Evolutionary conservation across 2,888 invertebrate genomes (phyloP), one percentile per base, ranked within the genome.

Genomic region (Miltochrista miniata): DNA sequence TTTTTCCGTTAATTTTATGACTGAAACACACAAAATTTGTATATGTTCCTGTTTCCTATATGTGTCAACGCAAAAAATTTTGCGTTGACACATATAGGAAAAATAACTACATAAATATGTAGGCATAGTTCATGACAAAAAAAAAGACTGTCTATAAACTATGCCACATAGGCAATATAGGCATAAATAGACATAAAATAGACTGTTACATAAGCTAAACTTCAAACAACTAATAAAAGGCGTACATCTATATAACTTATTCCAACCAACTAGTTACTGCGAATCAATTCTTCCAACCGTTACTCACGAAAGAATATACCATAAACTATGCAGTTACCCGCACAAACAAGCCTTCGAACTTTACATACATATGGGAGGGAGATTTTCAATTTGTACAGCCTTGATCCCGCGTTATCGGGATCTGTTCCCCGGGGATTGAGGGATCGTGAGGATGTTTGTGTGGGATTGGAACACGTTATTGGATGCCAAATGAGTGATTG

Each of bases 321-420:
- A 45, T 44, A 44, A 50, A 46, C n/a, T 8, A 35, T 13, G 18
- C 36, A 54, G 46, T 43, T 48, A 48, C 48, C 43, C 51, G 33
- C 24, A 40, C 63, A 59, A 59, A 65, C 61, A 63, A 48, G 46
- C 51, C 40, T 39, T 39, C 37, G 33, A 40, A 48, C 58, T 66
- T 69, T 59, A 66, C 64, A 68, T 68, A 63, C 54, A 68, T 68
- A 60, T 63, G 48, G 45, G 57, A 61, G 52, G 48, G 56, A 69
- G 69, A 61, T 72, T 68, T 71, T 71, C 71, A 71, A 71, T 71
- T 71, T 71, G 70, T 66, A 63, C 64, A 57, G 60, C 60, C 64
- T 58, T 70, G 68, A 63, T 66, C 64, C 62, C 54, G 53, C 56
- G 63, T 71, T 74, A 74, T 74, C 74, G 68, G 63, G 67, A 57